A percentile compares a stretch with the other conserved stretches of the same genome.
phyloP scores from a whole-genome alignment of 2,113 vertebrate species.

The Ictalurus punctatus region DNA sequence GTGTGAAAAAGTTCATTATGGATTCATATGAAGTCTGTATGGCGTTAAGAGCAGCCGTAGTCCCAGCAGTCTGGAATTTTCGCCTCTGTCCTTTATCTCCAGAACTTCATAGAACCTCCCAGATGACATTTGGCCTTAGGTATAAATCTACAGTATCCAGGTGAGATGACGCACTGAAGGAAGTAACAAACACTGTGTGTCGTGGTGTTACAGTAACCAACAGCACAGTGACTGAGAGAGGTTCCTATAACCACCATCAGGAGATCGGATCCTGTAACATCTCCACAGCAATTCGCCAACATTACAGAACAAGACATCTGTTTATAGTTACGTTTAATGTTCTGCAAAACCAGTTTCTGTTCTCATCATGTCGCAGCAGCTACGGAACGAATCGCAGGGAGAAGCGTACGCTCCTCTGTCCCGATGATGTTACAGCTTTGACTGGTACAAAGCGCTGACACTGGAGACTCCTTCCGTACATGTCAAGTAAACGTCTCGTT shows the following conservation, averaged over 20 bases:
- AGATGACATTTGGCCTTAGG: background rate
- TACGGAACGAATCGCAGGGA: background rate
- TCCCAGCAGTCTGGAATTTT: too few relatives aligned
- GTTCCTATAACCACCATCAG: background rate
- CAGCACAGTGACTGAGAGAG: background rate
- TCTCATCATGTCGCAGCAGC: background rate
- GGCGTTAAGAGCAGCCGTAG: too few relatives aligned
- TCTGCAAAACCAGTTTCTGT: background rate
- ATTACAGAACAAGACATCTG: background rate
- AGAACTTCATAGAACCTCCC: background rate
- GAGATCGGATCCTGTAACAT: background rate
- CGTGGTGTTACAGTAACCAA: background rate
- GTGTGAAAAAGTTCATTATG: too few relatives aligned
- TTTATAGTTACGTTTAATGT: background rate
- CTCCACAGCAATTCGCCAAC: background rate
- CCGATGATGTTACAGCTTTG: background rate
- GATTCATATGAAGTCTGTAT: too few relatives aligned
- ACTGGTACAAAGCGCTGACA: background rate
- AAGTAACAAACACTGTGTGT: background rate
- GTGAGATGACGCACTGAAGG: background rate
- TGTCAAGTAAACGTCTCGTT: background rate
- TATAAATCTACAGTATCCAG: background rate
- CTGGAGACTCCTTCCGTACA: background rate
- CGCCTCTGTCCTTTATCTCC: background rate
- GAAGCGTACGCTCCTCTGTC: background rate